Evolutionary conservation across 2,797 vertebrate species (phyloP).

Genomic region (Chelidonichthys spinosus): DNA sequence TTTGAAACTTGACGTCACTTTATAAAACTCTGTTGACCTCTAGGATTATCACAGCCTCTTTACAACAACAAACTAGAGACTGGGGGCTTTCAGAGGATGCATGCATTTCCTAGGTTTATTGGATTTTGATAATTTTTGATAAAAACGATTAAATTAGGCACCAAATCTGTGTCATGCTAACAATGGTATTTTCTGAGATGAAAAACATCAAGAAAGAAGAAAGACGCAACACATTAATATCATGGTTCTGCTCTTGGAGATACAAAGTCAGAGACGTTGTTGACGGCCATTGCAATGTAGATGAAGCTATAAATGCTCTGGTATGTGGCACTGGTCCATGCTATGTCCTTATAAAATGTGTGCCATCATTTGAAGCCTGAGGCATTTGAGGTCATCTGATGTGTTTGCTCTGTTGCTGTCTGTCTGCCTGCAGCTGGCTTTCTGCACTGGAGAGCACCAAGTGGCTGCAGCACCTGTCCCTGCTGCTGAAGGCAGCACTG

Average conservation of each 20-base stretch:
- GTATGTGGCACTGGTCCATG: constrained; percentile 5
- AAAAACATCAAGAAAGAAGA: neutral
- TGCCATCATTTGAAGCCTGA: neutral
- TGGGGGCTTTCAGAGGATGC: too few species aligned
- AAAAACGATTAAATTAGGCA: too few species aligned
- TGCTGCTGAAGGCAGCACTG: constrained; percentile 93
- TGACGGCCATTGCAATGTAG: neutral
- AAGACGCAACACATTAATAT: neutral
- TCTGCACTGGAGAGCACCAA: constrained; percentile 98
- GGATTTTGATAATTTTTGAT: too few species aligned
- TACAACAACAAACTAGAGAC: too few species aligned
- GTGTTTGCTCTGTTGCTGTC: neutral
- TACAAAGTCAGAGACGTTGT: neutral
- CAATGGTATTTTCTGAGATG: neutral
- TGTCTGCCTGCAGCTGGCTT: constrained; percentile 89
- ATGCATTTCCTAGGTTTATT: too few species aligned
- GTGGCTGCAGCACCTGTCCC: constrained; percentile 97
- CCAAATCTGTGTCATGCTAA: too few species aligned
- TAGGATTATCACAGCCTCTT: too few species aligned
- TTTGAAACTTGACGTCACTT: too few species aligned
- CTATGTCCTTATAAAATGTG: neutral
- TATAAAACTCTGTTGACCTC: too few species aligned
- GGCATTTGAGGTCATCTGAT: neutral
- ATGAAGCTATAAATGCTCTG: constrained; percentile 3
- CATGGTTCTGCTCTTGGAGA: neutral